phyloP scores from a whole-genome alignment of 2,113 vertebrate species.

The Peromyscus polionotus region DNA sequence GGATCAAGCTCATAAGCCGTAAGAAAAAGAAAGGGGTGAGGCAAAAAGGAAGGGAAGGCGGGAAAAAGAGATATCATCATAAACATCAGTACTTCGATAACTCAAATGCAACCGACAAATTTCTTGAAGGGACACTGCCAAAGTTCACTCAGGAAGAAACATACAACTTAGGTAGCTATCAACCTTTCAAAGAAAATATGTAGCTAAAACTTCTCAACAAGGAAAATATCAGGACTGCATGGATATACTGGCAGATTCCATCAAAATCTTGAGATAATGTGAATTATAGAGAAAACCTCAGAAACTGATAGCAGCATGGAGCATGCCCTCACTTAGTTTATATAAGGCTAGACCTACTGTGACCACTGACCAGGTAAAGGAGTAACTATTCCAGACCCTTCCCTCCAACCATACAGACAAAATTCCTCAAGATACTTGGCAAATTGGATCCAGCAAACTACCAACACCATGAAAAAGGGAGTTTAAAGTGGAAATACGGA shows the following conservation, averaged over 20 bases:
- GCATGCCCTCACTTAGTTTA: background rate
- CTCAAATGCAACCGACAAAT: background rate
- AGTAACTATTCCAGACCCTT: background rate
- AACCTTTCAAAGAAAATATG: constrained; percentile 10
- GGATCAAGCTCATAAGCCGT: background rate
- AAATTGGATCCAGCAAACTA: background rate
- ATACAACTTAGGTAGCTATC: background rate
- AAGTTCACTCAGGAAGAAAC: background rate
- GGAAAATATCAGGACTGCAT: constrained; percentile 8
- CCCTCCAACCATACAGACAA: background rate
- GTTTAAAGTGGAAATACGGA: background rate
- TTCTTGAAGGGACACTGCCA: background rate
- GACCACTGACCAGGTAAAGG: background rate
- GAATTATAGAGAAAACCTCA: background rate
- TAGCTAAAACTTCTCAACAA: constrained; percentile 54
- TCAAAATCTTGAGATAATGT: background rate
- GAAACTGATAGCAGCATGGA: background rate
- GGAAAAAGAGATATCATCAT: background rate
- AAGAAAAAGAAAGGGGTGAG: background rate
- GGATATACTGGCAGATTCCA: background rate
- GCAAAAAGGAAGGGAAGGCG: background rate
- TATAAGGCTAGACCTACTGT: background rate
- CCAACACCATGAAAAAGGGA: background rate
- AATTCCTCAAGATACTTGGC: constrained; percentile 23
- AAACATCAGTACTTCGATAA: background rate